phyloP scores from a whole-genome alignment of 2,113 vertebrate species.

The Ictidomys tridecemlineatus region DNA sequence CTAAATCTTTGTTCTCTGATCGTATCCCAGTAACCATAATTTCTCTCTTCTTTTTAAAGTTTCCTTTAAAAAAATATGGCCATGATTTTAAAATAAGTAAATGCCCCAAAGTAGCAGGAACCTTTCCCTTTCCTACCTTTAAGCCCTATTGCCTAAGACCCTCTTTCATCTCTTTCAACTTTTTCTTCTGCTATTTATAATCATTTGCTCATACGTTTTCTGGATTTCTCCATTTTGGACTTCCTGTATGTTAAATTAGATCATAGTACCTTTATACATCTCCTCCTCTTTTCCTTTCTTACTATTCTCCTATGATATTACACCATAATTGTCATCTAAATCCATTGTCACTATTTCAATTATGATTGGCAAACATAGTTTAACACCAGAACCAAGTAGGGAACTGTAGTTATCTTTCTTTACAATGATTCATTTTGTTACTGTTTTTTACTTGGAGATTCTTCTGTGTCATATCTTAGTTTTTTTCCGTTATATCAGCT shows the following conservation, averaged over 20 bases:
- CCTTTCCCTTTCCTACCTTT: neutral
- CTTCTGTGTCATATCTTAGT: neutral
- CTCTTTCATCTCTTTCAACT: conserved; percentile 7
- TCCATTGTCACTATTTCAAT: neutral
- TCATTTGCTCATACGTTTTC: neutral
- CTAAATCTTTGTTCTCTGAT: conserved; percentile 60
- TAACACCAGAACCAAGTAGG: neutral
- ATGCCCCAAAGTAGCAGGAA: neutral
- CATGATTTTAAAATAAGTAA: conserved; percentile 57
- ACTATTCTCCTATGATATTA: neutral
- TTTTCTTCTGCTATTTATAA: neutral
- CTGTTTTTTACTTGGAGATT: conserved; percentile 1
- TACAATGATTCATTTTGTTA: neutral
- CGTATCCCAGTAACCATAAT: conserved; percentile 16
- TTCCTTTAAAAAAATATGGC: conserved; percentile 12
- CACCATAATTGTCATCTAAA: neutral
- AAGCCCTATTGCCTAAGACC: neutral
- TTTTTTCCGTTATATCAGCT: neutral
- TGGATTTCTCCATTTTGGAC: neutral
- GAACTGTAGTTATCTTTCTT: neutral
- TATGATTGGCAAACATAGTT: conserved; percentile 27
- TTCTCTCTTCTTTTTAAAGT: neutral
- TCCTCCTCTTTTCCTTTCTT: neutral
- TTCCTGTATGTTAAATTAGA: neutral
- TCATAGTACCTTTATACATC: neutral